Conservation (phyloP, 2,888 invertebrate genomes). For the Ptychoptera albimana region DNA sequence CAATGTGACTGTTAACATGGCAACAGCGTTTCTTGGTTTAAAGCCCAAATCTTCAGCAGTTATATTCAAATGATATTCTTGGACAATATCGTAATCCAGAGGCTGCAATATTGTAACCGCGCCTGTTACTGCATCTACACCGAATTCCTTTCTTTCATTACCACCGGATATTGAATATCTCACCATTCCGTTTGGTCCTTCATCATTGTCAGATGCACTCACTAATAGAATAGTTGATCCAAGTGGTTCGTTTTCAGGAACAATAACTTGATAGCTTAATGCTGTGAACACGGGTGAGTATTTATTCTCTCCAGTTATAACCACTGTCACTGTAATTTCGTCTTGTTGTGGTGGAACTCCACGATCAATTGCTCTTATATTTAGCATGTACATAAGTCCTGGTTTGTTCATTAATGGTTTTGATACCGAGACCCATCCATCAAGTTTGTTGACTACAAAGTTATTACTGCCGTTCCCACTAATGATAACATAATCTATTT, state of each 20-base stretch:
- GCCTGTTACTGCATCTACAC: conserved; percentile 60
- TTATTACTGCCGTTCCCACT: conserved; percentile 63
- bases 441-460: conserved; percentile 55
- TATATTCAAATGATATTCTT: conserved; percentile 73
- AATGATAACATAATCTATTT: conserved; percentile 60
- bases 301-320: conserved; percentile 73
- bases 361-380: conserved; percentile 63
- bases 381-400: conserved; percentile 49
- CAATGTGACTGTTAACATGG: conserved; percentile 68
- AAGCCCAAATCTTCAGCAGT: conserved; percentile 78
- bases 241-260: conserved; percentile 79
- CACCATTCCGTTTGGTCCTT: conserved; percentile 80
- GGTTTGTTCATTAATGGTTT: conserved; percentile 33
- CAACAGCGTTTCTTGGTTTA: conserved; percentile 56
- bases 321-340: conserved; percentile 52
- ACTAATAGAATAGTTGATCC: conserved; percentile 75
- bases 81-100: conserved; percentile 74
- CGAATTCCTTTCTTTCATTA: conserved; percentile 64
- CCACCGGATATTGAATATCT: conserved; percentile 72
- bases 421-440: conserved; percentile 66
- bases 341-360: conserved; percentile 78
- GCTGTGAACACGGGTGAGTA: conserved; percentile 70
- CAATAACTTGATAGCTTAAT: conserved; percentile 72
- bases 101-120: conserved; percentile 61
- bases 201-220: conserved; percentile 69